Conservation (phyloP, 92 coral and sea anemone genomes). For the Heliopora coerulea region DNA sequence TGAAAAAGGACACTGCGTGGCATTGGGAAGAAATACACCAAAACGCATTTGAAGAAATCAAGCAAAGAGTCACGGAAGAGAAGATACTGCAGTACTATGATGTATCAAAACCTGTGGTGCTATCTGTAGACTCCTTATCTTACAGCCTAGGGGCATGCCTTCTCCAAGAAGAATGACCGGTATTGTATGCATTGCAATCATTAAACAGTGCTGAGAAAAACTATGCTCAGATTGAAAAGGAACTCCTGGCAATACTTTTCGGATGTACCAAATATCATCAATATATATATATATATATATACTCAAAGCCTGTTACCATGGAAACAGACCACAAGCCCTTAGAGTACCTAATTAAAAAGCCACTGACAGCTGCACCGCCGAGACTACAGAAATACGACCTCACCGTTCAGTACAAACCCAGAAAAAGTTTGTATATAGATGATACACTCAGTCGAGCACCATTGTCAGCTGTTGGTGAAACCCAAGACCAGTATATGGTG, state of each 20-base stretch:
- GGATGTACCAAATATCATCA: constrained; percentile 35
- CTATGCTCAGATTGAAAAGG: constrained; percentile 43
- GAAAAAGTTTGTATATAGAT: background rate
- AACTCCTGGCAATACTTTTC: constrained; percentile 34
- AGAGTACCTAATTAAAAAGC: constrained; percentile 18
- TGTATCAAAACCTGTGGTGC: constrained; percentile 41
- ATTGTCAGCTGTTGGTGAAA: constrained; percentile 7
- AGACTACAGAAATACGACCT: constrained; percentile 41
- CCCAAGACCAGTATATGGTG: background rate
- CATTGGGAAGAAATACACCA: constrained; percentile 46
- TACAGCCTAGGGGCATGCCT: constrained; percentile 58
- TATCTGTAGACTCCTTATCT: constrained; percentile 55
- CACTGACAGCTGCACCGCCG: constrained; percentile 42
- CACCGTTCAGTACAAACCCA: constrained; percentile 31
- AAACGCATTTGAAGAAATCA: constrained; percentile 29
- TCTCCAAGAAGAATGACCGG: constrained; percentile 54
- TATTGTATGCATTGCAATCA: constrained; percentile 49
- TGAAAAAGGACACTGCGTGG: constrained; percentile 34
- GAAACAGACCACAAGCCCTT: too few species aligned
- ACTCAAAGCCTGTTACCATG: constrained; percentile 9
- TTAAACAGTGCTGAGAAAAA: constrained; percentile 50
- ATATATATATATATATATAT: too few species aligned
- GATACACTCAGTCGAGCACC: constrained; percentile 53
- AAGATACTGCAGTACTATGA: constrained; percentile 46
- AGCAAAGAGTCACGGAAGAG: constrained; percentile 37